Percentiles rank a stretch among this genome's conserved stretches.
phyloP scores from a whole-genome alignment of 2,113 vertebrate genomes.

The Sander lucioperca region DNA sequence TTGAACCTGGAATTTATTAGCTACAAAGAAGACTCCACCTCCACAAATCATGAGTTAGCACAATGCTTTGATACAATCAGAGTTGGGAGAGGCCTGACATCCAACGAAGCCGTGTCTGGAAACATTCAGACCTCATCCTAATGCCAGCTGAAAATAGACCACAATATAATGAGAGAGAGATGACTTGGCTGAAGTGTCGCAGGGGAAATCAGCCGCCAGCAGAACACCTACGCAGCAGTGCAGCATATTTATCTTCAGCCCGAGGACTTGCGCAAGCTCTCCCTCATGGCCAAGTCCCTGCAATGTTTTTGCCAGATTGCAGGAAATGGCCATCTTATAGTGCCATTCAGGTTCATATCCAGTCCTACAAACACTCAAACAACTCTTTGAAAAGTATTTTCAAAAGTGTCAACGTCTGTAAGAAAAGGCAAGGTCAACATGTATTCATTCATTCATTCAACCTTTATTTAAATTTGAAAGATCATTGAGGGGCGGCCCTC shows the following conservation, averaged over 20 bases:
- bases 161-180: constrained; percentile 55
- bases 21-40: constrained; percentile 27
- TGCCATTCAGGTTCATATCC: constrained; percentile 10
- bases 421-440: background rate
- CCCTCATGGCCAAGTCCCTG: constrained; percentile 23
- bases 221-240: constrained; percentile 66
- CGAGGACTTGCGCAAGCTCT: constrained; percentile 36
- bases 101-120: constrained; percentile 27
- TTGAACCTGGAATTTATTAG: constrained; percentile 61
- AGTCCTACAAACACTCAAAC: background rate
- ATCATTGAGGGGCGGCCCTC: too few species aligned
- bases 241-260: constrained; percentile 53
- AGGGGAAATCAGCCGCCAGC: constrained; percentile 60
- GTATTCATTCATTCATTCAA: too few species aligned
- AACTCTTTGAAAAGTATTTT: background rate
- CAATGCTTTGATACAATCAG: constrained; percentile 30
- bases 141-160: constrained; percentile 55
- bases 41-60: constrained; percentile 40
- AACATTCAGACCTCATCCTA: constrained; percentile 37
- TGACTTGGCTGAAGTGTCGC: constrained; percentile 66
- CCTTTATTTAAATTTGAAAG: too few species aligned
- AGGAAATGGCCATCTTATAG: constrained; percentile 37
- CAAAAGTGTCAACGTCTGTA: background rate
- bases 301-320: constrained; percentile 23
- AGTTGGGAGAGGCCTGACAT: constrained; percentile 15